phyloP scores from a whole-genome alignment of 2,888 invertebrate species.

The Phorcus lineatus region DNA sequence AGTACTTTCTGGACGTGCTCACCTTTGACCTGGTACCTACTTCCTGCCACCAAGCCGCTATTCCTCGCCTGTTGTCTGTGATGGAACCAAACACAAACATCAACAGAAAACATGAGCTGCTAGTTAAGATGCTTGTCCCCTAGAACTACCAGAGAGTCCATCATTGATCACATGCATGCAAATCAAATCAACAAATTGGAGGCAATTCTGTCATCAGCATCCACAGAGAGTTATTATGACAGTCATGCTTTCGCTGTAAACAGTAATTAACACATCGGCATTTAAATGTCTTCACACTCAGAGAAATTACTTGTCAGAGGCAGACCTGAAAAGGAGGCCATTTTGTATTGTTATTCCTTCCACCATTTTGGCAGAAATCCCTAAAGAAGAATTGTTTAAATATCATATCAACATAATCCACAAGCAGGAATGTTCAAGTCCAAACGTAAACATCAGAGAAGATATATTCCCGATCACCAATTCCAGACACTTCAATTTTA shows the following conservation, averaged over 20 bases:
- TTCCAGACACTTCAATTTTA: constrained; percentile 22
- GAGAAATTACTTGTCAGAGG: too few relatives aligned
- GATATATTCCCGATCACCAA: neutral
- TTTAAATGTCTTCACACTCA: neutral
- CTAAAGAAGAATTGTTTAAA: neutral
- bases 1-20: neutral
- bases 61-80: constrained; percentile 20
- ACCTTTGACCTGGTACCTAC: constrained; percentile 12
- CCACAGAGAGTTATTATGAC: neutral
- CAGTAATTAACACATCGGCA: neutral
- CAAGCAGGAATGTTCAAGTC: neutral
- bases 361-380: neutral
- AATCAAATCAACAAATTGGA: neutral
- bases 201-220: neutral
- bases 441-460: neutral
- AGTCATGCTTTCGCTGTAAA: neutral
- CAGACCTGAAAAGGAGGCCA: too few relatives aligned
- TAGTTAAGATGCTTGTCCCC: neutral
- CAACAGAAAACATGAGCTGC: constrained; percentile 17
- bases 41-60: constrained; percentile 1
- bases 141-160: neutral
- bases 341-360: too few relatives aligned
- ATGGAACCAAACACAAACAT: constrained; percentile 20
- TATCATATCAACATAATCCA: too few relatives aligned
- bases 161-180: neutral